Percentiles rank a stretch among this genome's conserved stretches.
Conservation (phyloP, 2,113 vertebrate species). For the Phaetusa simplex region DNA sequence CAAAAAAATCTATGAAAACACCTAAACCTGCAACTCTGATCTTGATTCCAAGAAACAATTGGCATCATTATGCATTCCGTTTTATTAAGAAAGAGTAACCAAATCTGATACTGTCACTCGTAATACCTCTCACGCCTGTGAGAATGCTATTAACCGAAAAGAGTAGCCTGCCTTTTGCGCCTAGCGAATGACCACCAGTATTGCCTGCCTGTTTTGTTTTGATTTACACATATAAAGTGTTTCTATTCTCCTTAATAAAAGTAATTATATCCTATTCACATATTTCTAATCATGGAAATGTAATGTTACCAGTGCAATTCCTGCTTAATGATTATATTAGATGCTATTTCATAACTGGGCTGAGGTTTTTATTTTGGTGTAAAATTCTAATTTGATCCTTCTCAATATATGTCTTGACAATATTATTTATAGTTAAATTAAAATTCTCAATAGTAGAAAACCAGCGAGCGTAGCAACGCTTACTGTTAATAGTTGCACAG, state of each 20-base stretch:
- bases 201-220: not conserved
- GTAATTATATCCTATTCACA: not conserved
- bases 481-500: not conserved
- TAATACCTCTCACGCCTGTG: not conserved
- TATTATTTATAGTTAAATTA: slow-evolving; percentile 56
- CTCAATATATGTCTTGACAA: slow-evolving; percentile 8
- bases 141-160: not conserved
- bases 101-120: not conserved
- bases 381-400: slow-evolving; percentile 3
- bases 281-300: slow-evolving; percentile 1
- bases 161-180: not conserved
- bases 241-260: not conserved
- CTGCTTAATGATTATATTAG: not conserved
- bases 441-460: slow-evolving; percentile 42
- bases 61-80: not conserved
- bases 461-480: slow-evolving; percentile 29
- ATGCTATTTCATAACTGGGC: not conserved
- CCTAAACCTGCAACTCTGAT: not conserved
- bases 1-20: not conserved
- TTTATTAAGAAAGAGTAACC: not conserved
- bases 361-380: not conserved
- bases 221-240: not conserved
- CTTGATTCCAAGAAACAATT: not conserved
- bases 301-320: not conserved
- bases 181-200: not conserved